Conservation (phyloP, 35 echinoderm and acorn worm species). For the Strongylocentrotus purpuratus region DNA sequence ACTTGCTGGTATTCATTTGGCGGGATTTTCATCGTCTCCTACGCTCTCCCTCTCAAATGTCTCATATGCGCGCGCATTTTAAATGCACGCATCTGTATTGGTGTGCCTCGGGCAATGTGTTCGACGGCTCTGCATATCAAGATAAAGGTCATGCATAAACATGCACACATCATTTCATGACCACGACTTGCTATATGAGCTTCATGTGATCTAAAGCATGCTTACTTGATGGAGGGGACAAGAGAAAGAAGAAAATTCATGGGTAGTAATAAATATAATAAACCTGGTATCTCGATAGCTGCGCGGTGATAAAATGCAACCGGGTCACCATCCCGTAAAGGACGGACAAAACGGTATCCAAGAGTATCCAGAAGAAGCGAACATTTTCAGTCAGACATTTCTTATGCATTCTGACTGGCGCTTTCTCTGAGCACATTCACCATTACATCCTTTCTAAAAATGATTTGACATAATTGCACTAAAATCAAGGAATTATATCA, state of each 20-base stretch:
- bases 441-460: not conserved
- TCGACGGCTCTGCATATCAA: conserved; percentile 19
- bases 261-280: not conserved
- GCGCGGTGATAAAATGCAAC: not conserved
- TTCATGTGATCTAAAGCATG: not conserved
- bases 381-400: not conserved
- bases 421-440: not conserved
- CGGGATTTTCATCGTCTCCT: not conserved
- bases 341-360: not conserved
- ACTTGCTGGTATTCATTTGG: not conserved
- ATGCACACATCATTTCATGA: conserved; percentile 15
- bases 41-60: not conserved
- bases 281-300: not conserved
- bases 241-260: not conserved
- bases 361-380: no score
- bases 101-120: conserved; percentile 23
- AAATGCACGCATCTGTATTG: conserved; percentile 33
- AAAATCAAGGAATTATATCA: no score
- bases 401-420: not conserved
- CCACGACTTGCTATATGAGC: not conserved
- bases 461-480: not conserved
- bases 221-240: not conserved
- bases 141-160: conserved; percentile 18
- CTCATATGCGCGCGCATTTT: conserved; percentile 21
- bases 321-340: not conserved